Evolutionary conservation across 2,888 invertebrate species (phyloP).

Genomic region (Tanytarsus gracilentus): DNA sequence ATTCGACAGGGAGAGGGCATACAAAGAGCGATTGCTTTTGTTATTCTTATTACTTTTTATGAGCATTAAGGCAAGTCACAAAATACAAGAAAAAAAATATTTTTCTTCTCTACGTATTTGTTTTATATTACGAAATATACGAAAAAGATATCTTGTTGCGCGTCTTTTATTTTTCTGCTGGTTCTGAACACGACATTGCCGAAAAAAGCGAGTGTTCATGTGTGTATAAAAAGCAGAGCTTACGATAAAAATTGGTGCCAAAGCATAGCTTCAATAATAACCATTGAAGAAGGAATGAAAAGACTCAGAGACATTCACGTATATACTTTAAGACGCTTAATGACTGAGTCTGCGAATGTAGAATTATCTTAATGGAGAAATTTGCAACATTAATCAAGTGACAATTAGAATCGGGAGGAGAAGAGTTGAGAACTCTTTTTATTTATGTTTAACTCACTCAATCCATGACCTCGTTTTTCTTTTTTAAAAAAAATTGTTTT

Average conservation of each 20-base stretch:
- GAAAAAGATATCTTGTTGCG: background rate
- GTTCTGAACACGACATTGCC: background rate
- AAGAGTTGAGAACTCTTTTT: too few relatives aligned
- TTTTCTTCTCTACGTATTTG: background rate
- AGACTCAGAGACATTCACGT: too few relatives aligned
- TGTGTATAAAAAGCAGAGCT: background rate
- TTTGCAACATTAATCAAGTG: background rate
- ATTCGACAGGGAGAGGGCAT: slow-evolving; percentile 8
- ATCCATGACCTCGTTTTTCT: too few relatives aligned
- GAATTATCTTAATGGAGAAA: background rate
- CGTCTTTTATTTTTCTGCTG: background rate
- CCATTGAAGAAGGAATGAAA: too few relatives aligned
- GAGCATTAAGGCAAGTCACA: background rate
- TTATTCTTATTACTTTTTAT: background rate
- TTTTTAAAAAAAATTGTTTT: too few relatives aligned
- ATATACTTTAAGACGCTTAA: background rate
- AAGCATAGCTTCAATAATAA: background rate
- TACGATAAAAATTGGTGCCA: slow-evolving; percentile 3
- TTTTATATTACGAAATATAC: too few relatives aligned
- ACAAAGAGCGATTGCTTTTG: background rate
- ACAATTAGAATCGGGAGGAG: too few relatives aligned
- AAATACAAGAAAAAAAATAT: background rate
- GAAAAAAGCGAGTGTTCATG: background rate
- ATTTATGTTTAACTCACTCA: too few relatives aligned
- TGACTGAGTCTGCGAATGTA: background rate